Evolutionary conservation across 2,888 invertebrate genomes (phyloP).

Genomic region (Noctuana brunneofusca): DNA sequence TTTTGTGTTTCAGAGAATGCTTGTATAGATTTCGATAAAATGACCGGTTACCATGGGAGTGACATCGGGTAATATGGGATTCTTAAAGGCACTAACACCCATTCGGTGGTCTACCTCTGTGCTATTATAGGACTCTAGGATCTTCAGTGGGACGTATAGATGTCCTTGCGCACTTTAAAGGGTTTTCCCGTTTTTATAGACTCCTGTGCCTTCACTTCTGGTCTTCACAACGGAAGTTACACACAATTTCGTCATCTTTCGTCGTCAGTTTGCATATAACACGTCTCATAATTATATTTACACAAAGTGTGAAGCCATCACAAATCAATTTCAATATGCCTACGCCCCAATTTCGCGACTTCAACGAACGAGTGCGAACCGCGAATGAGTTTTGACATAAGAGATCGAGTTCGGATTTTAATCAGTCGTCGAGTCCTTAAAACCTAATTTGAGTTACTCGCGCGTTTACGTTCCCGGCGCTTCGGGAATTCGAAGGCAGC

Average conservation of each 20-base stretch:
- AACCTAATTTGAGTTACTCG: slow-evolving; percentile 48
- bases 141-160: too few species aligned
- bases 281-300: not conserved
- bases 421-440: slow-evolving; percentile 58
- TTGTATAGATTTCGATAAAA: not conserved
- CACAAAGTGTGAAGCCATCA: not conserved
- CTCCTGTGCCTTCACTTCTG: too few species aligned
- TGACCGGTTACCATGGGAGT: too few species aligned
- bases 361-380: slow-evolving; percentile 12
- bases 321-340: not conserved
- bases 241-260: too few species aligned
- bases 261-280: too few species aligned
- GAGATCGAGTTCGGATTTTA: slow-evolving; percentile 64
- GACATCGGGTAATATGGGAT: too few species aligned
- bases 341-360: not conserved
- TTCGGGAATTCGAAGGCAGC: slow-evolving; percentile 26
- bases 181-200: too few species aligned
- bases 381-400: slow-evolving; percentile 48
- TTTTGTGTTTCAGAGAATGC: not conserved
- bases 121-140: too few species aligned
- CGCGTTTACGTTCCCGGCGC: slow-evolving; percentile 45
- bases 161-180: too few species aligned
- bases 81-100: too few species aligned
- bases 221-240: too few species aligned
- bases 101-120: too few species aligned